Conservation (phyloP, 2,888 invertebrate species). For the Melanostoma scalare region DNA sequence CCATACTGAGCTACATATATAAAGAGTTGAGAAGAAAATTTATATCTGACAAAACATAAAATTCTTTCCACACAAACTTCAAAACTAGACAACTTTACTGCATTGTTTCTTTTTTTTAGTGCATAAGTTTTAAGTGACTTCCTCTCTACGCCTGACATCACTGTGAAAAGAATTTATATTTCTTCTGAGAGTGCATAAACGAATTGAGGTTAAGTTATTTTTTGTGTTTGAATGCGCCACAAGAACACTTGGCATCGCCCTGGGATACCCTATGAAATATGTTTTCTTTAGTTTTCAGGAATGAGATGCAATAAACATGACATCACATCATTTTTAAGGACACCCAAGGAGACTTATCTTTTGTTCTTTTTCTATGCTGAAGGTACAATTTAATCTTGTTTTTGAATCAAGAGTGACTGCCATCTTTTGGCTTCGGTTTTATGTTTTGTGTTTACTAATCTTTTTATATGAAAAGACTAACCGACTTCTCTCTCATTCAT, state of each 20-base stretch:
- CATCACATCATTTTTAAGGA: neutral
- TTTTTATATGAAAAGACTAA: too few species aligned
- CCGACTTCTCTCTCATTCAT: too few species aligned
- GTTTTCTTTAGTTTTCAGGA: neutral
- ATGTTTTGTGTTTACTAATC: too few species aligned
- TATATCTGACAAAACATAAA: too few species aligned
- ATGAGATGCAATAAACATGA: conserved; percentile 12
- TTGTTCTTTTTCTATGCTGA: too few species aligned
- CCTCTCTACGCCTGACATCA: neutral
- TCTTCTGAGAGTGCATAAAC: conserved; percentile 3
- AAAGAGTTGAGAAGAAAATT: neutral
- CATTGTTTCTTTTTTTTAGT: neutral
- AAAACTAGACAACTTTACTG: conserved; percentile 17
- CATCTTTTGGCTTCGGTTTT: too few species aligned
- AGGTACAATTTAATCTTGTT: too few species aligned
- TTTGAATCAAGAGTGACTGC: too few species aligned
- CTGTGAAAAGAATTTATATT: neutral
- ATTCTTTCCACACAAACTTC: neutral
- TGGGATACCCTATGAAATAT: neutral
- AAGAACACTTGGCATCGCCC: conserved; percentile 23
- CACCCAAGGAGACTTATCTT: too few species aligned
- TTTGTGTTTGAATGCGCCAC: neutral
- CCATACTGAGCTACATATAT: too few species aligned
- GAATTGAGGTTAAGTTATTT: conserved; percentile 13
- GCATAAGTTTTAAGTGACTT: neutral